These are phyloP conservation scores for Toxostoma redivivum DNA, from an alignment of 2,113 vertebrate genomes.

Conservation along the genomic window DNA sequence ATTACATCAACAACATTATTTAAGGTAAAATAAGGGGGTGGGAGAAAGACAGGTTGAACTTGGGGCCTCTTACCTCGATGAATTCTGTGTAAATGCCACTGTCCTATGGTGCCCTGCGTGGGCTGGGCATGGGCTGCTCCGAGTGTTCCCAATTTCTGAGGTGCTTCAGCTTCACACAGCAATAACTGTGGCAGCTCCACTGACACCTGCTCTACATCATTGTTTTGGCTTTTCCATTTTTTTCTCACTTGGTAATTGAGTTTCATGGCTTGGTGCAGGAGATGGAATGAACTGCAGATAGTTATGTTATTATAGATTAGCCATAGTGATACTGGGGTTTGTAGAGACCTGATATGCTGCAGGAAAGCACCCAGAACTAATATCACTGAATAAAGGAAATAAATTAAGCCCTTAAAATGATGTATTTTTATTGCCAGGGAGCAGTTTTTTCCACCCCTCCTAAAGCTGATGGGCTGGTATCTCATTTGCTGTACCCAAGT, in stretches of 20 bases:
- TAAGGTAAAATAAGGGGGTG: background rate
- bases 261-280: constrained; percentile 30
- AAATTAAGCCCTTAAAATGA: constrained; percentile 26
- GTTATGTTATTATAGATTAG: constrained; percentile 34
- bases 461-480: background rate
- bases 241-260: constrained; percentile 32
- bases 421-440: constrained; percentile 35
- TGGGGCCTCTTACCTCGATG: background rate
- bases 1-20: background rate
- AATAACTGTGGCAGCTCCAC: background rate
- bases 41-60: background rate
- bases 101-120: background rate
- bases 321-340: background rate
- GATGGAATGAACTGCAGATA: background rate
- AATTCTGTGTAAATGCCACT: background rate
- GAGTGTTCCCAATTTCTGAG: background rate
- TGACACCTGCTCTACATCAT: background rate
- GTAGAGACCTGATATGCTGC: background rate
- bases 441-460: background rate
- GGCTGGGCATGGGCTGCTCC: background rate
- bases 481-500: background rate
- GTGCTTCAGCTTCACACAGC: background rate
- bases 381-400: constrained; percentile 14
- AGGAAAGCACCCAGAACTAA: constrained; percentile 17
- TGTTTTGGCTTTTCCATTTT: background rate